A percentile compares a stretch with the other conserved stretches of the same genome.
Evolutionary conservation across 1,140 invertebrate species (phyloP).

Genomic region (Drosophila tsacasi): DNA sequence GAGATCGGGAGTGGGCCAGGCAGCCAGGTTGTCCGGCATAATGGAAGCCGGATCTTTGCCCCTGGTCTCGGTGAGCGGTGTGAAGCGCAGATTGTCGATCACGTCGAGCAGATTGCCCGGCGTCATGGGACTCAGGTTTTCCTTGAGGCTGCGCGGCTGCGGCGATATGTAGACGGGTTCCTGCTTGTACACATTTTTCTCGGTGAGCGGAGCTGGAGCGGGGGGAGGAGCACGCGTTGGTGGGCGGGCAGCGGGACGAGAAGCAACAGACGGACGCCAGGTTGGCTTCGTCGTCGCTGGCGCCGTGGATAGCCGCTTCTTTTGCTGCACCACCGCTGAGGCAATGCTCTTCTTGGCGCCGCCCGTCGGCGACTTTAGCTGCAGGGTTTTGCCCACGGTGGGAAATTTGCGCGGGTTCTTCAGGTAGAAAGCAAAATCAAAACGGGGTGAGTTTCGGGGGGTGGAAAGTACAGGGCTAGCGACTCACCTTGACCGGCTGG

Average conservation of each 20-base stretch:
- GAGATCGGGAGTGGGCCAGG: constrained; percentile 72
- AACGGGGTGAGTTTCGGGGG: constrained; percentile 17
- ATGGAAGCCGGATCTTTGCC: not conserved
- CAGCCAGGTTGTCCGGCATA: constrained; percentile 67
- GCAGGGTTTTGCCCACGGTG: constrained; percentile 72
- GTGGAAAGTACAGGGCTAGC: not conserved
- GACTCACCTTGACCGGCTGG: constrained; percentile 66
- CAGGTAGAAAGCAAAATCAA: constrained; percentile 43
- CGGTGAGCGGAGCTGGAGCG: constrained; percentile 38
- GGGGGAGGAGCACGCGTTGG: not conserved
- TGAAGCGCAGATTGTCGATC: constrained; percentile 80
- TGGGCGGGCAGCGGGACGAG: not conserved
- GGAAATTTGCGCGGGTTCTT: constrained; percentile 74
- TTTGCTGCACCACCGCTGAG: constrained; percentile 54
- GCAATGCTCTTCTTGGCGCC: constrained; percentile 33
- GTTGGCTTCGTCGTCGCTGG: constrained; percentile 12
- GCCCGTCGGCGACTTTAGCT: constrained; percentile 68
- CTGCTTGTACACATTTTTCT: constrained; percentile 49
- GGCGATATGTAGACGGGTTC: constrained; percentile 47
- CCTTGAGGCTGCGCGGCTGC: constrained; percentile 52
- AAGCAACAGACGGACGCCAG: constrained; percentile 16
- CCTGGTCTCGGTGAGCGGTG: constrained; percentile 50
- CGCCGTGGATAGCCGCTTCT: constrained; percentile 39
- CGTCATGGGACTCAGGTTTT: constrained; percentile 75
- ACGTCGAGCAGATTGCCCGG: constrained; percentile 65